Percentiles rank a stretch among this genome's conserved stretches.
Evolutionary conservation across 2,888 invertebrate species (phyloP).

Genomic region (Drosophila affinis): DNA sequence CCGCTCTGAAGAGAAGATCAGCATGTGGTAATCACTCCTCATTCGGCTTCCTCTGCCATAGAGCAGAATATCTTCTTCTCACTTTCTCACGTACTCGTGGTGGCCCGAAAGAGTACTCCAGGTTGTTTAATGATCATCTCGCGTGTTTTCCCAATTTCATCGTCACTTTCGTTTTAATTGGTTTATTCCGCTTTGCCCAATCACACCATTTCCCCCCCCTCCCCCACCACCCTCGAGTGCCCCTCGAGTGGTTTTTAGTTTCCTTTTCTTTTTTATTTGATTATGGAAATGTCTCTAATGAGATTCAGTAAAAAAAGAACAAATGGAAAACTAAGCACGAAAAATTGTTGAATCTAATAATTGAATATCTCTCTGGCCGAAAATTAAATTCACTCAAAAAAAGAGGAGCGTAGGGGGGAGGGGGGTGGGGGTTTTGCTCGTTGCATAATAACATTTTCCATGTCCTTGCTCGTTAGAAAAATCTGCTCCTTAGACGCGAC

Average conservation of each 20-base stretch:
- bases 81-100: neutral
- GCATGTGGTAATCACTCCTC: neutral
- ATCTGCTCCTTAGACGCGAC: neutral
- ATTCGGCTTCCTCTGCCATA: neutral
- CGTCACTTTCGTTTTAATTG: neutral
- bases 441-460: neutral
- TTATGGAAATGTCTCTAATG: neutral
- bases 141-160: neutral
- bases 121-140: neutral
- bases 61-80: neutral
- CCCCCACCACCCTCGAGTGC: no score
- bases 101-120: neutral
- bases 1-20: neutral
- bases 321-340: neutral
- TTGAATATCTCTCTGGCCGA: neutral
- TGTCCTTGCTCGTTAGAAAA: neutral
- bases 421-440: no score
- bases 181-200: neutral
- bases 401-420: no score
- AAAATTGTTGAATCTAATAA: neutral
- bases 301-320: neutral
- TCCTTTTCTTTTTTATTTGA: neutral
- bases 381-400: neutral
- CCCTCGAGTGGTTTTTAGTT: neutral
- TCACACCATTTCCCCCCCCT: neutral